Evolutionary conservation across 2,888 invertebrate species (phyloP).

Genomic region (Philaethria dido): DNA sequence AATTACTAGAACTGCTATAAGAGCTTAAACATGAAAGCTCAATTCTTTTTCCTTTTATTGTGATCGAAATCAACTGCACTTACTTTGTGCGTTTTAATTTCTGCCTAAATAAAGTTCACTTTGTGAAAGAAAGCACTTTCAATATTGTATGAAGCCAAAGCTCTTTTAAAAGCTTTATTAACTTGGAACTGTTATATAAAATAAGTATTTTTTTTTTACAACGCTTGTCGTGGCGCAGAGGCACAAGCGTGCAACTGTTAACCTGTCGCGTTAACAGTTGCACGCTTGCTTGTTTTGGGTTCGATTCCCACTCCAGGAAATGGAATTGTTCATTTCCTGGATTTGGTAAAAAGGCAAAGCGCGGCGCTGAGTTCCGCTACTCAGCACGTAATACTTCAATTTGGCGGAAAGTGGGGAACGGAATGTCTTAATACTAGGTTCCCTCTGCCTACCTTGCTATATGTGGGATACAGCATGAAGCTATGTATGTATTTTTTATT

Average conservation of each 20-base stretch:
- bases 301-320: too few relatives aligned
- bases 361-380: too few relatives aligned
- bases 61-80: slow-evolving; percentile 13
- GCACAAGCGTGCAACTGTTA: too few relatives aligned
- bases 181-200: slow-evolving; percentile 2
- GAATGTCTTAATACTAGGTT: too few relatives aligned
- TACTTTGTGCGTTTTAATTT: slow-evolving; percentile 18
- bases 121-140: slow-evolving; percentile 3
- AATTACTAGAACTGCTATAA: background rate
- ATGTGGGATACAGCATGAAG: too few relatives aligned
- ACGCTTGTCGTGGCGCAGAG: background rate
- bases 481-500: too few relatives aligned
- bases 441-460: too few relatives aligned
- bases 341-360: too few relatives aligned
- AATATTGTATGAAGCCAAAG: slow-evolving; percentile 15
- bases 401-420: background rate
- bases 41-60: background rate
- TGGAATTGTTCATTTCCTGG: too few relatives aligned
- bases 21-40: background rate
- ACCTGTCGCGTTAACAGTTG: too few relatives aligned
- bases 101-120: slow-evolving; percentile 17
- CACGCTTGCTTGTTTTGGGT: too few relatives aligned
- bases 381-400: too few relatives aligned
- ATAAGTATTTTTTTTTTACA: background rate
- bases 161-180: slow-evolving; percentile 17